Base-by-base conservation (phyloP, 2,113 vertebrate species). In the Phylloscopus trochiloides region DNA sequence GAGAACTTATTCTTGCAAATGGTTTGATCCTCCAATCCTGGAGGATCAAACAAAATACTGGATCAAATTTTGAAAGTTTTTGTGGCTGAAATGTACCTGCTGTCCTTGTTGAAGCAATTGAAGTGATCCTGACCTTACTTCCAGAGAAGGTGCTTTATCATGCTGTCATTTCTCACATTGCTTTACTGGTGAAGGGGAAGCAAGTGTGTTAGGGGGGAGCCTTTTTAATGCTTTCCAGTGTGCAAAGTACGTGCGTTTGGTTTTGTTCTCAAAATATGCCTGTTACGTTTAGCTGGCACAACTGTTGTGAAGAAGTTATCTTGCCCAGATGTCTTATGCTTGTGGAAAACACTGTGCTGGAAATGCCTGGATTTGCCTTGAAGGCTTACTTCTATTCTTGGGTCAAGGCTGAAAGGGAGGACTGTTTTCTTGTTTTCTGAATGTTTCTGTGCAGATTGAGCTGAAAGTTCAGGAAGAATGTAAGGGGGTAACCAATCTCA, bases 1-100 rank as follows among this genome's bases (percentile, higher is more conserved):
- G 92, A 94, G 94, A 96, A 59, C 74, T 90, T 96, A 87, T 32
- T 97, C 94, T 97, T 95, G 71, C 58, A 92, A 94, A 95, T 14
- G 26, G 71, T 86, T 17, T 42, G 84, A 84, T 97, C 92, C 71
- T 97, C 59, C 82, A 82, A 48, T 85, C 88, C 71, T 34, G 34
- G 34, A 34, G 34, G 34, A 34, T 34, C 34, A 34, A 34, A 52
- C 72, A 25, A 87, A 95, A 72, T 84, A 36, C 17, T 28, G 52
- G 76, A 61, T 95, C 36, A 51, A 7, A 74, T 74, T 85, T 74
- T 80, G 87, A 10, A 86, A 34, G 70, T 51, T 85, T 61, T 19
- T 62, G 48, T 87, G 73, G 26, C 58, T 86, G 76, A 93, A 78
- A 70, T 38, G 70, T 77, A 86, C 84, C 74, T 94, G 75, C 78